phyloP scores from a whole-genome alignment of 2,888 invertebrate genomes.

The Abrostola tripartita region DNA sequence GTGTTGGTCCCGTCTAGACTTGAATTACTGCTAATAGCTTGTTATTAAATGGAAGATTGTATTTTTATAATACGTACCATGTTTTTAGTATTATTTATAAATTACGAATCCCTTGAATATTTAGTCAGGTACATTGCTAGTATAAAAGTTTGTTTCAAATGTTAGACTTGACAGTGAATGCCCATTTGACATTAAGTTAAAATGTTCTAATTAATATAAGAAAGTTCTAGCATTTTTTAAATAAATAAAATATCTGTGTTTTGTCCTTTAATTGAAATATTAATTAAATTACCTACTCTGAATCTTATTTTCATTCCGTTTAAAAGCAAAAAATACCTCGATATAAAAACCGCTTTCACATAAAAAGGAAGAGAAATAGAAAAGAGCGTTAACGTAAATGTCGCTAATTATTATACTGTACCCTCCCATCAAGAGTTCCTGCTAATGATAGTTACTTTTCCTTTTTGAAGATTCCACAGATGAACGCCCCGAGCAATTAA shows the following conservation, averaged over 20 bases:
- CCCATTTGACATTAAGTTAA: too few relatives aligned
- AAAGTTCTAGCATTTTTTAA: neutral
- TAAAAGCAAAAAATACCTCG: slow-evolving; percentile 5
- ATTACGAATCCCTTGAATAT: too few relatives aligned
- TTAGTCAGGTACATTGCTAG: too few relatives aligned
- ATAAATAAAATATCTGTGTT: slow-evolving; percentile 13
- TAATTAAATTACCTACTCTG: slow-evolving; percentile 19
- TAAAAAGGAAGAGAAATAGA: slow-evolving; percentile 44
- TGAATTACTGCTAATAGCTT: slow-evolving; percentile 2
- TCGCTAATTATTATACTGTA: slow-evolving; percentile 54
- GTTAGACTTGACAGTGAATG: too few relatives aligned
- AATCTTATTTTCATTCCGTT: slow-evolving; percentile 21
- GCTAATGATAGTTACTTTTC: slow-evolving; percentile 64
- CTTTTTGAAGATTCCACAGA: slow-evolving; percentile 60
- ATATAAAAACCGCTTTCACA: slow-evolving; percentile 39
- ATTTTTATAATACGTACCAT: neutral
- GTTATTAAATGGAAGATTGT: neutral
- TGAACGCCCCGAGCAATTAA: slow-evolving; percentile 57
- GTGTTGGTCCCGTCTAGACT: slow-evolving; percentile 28
- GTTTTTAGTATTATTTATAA: neutral
- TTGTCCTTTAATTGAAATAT: slow-evolving; percentile 3
- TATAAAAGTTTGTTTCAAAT: too few relatives aligned
- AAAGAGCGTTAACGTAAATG: slow-evolving; percentile 48
- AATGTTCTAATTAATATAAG: too few relatives aligned
- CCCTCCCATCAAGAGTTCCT: slow-evolving; percentile 42